Evolutionary conservation across 2,888 invertebrate species (phyloP), one percentile per base, ranked within the genome.

Genomic region (Camptogramma bilineatum): DNA sequence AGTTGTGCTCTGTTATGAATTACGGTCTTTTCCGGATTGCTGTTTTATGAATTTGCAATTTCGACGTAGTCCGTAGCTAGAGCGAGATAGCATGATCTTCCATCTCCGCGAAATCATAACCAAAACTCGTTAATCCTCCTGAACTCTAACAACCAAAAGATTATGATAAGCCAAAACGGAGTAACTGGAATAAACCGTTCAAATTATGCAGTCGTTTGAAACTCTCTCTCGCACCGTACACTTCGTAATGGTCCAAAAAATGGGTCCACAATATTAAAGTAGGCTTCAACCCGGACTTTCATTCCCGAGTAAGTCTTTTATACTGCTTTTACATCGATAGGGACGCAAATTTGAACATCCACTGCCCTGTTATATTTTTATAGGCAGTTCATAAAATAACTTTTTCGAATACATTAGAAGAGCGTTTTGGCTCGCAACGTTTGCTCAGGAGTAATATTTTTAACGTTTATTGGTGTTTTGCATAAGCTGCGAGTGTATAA

Each of bases 301-400:
- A 75, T 76, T 73, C 72, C 71, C 72, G 73, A 70, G 61, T 75
- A 73, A 77, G 75, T 73, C 73, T 74, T 77, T 79, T 80, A 83
- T 81, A 81, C 79, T 79, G 73, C 54, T 74, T 81, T 83, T 79
- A 84, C 84, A 88, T 89, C 85, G 84, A 89, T 87, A 84, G 80
- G 62, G 76, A 76, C 71, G 82, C 79, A 77, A 87, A 86, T 83
- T 90, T 87, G 81, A 85, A 85, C 86, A 85, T 89, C 90, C 87
- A 90, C 84, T 84, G 82, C 73, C 74, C 66, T 83, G 84, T 90
- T 87, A 89, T 87, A 87, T 89, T 92, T 91, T 91, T 91, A 91
- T 89, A 84, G 88, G 83, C 81, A 83, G 82, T 84, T 84, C 86
- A 86, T 91, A 87, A 91, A 91, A 87, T 86, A 88, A 88, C 87